Conservation (phyloP, 2,113 vertebrate species). For the Pseudopipra pipra region DNA sequence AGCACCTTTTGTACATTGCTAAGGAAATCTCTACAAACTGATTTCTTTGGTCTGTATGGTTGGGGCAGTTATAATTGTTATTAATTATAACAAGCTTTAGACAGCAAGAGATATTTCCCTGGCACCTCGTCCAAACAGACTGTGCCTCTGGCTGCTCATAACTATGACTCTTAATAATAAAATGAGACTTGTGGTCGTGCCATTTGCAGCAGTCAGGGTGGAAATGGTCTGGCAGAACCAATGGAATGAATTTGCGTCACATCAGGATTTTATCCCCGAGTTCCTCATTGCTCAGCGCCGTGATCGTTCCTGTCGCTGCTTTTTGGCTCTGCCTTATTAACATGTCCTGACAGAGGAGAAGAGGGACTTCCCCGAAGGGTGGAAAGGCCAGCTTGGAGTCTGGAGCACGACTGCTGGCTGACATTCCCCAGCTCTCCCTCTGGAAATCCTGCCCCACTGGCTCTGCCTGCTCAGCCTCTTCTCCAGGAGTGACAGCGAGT, state of each 20-base stretch:
- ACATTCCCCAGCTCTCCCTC: neutral
- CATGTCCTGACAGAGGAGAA: neutral
- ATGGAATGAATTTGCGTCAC: slow-evolving; percentile 12
- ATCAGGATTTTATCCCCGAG: slow-evolving; percentile 14
- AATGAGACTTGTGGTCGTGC: neutral
- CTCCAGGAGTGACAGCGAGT: neutral
- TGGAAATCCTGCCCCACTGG: neutral
- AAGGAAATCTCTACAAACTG: neutral
- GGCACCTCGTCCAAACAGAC: neutral
- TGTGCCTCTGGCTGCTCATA: slow-evolving; percentile 21
- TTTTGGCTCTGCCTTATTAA: neutral
- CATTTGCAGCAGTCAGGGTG: slow-evolving; percentile 14
- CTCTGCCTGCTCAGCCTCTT: neutral
- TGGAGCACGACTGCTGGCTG: neutral
- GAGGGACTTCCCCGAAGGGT: neutral
- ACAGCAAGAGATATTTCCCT: neutral
- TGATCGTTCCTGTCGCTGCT: neutral
- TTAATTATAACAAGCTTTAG: slow-evolving; percentile 38
- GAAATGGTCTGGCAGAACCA: slow-evolving; percentile 36
- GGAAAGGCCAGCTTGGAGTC: neutral
- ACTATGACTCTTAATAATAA: slow-evolving; percentile 20
- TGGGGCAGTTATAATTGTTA: neutral
- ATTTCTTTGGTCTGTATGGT: slow-evolving; percentile 14
- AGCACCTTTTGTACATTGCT: neutral
- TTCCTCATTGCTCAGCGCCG: neutral